Conservation (phyloP, 2,797 vertebrate genomes). For the Natrix natrix region DNA sequence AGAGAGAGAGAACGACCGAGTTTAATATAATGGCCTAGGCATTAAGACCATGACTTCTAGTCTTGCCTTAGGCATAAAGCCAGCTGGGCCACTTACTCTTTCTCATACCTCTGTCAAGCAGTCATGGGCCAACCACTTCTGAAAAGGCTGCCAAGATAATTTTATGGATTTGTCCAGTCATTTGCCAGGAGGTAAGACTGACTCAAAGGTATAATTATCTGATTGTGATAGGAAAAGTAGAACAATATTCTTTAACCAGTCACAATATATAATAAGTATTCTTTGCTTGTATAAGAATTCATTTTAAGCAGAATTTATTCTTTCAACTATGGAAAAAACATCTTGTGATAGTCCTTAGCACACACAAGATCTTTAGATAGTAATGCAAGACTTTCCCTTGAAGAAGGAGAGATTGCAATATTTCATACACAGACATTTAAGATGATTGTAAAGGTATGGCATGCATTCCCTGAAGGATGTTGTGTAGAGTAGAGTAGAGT, state of each 20-base stretch:
- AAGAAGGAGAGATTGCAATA: neutral
- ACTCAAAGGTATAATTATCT: neutral
- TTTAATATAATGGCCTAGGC: too few relatives aligned
- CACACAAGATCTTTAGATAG: neutral
- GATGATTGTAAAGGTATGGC: neutral
- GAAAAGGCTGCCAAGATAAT: neutral
- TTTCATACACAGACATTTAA: neutral
- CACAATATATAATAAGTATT: neutral
- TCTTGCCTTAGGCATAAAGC: too few relatives aligned
- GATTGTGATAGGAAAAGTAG: neutral
- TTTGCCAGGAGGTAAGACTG: neutral
- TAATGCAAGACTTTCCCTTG: neutral
- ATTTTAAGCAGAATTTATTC: neutral
- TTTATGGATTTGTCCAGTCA: neutral
- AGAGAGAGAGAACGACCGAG: too few relatives aligned
- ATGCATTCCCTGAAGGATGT: neutral
- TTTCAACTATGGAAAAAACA: neutral
- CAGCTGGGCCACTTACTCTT: neutral
- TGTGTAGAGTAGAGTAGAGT: too few relatives aligned
- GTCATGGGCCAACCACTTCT: neutral
- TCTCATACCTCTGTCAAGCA: neutral
- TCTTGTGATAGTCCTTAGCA: neutral
- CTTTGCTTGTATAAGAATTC: neutral
- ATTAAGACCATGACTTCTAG: too few relatives aligned
- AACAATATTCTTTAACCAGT: neutral